Percentiles rank a stretch among this genome's conserved stretches.
Evolutionary conservation across 2,113 vertebrate species (phyloP).

Genomic region (Dolichotis patagonum): DNA sequence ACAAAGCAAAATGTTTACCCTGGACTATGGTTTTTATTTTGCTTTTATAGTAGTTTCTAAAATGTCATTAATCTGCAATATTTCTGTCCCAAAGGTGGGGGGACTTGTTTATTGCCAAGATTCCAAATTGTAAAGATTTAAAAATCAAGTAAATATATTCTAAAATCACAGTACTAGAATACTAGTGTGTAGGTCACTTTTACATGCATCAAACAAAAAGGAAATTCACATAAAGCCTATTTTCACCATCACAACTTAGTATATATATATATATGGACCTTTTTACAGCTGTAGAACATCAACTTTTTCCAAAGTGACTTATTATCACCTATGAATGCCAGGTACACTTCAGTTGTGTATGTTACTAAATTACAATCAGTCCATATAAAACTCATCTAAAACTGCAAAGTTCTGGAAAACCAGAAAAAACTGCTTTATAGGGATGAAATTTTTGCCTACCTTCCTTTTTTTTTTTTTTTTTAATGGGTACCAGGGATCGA

Average conservation of each 20-base stretch:
- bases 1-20: constrained; percentile 21
- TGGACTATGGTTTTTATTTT: constrained; percentile 18
- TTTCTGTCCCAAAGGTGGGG: not conserved
- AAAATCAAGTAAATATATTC: not conserved
- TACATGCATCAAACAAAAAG: constrained; percentile 24
- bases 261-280: not conserved
- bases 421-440: not conserved
- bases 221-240: not conserved
- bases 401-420: not conserved
- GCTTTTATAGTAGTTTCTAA: not conserved
- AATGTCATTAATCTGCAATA: not conserved
- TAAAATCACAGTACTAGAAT: constrained; percentile 31
- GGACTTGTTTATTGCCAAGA: not conserved
- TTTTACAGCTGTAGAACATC: not conserved
- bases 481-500: no score
- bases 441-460: not conserved
- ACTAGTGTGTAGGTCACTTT: not conserved
- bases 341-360: not conserved
- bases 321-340: constrained; percentile 1
- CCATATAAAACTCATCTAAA: not conserved
- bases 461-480: no score
- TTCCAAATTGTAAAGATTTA: constrained; percentile 15
- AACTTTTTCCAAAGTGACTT: constrained; percentile 37
- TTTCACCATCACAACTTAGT: not conserved
- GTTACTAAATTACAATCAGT: constrained; percentile 8